These are phyloP conservation scores for Euproctis similis DNA, from an alignment of 2,888 invertebrate species.

Conservation along the genomic window DNA sequence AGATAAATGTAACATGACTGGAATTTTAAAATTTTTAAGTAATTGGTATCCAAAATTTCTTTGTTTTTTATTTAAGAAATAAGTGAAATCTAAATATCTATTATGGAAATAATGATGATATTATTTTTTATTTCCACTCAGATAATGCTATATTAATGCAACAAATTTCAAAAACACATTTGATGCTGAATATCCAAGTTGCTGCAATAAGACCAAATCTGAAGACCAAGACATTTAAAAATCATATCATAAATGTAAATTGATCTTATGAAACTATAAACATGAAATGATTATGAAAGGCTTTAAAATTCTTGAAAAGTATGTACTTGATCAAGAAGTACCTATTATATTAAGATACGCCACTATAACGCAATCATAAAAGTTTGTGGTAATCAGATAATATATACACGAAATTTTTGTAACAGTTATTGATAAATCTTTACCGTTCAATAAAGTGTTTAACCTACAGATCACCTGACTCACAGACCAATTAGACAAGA, in stretches of 20 bases:
- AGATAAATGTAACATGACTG: conserved; percentile 13
- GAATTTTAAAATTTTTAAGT: not conserved
- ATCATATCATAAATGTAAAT: too few species aligned
- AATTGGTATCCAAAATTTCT: not conserved
- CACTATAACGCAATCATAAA: conserved; percentile 63
- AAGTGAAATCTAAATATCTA: too few species aligned
- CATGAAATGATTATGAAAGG: conserved; percentile 65
- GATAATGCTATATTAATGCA: too few species aligned
- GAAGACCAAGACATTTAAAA: too few species aligned
- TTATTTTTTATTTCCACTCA: too few species aligned
- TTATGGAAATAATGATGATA: too few species aligned
- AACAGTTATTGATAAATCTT: conserved; percentile 61
- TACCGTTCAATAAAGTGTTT: conserved; percentile 50
- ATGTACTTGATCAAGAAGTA: conserved; percentile 63
- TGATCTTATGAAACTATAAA: conserved; percentile 21
- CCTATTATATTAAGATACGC: conserved; percentile 72
- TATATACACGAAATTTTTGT: conserved; percentile 38
- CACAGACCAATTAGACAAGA: too few species aligned
- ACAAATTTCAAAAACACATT: too few species aligned
- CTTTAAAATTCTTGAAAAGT: conserved; percentile 39
- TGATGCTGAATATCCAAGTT: too few species aligned
- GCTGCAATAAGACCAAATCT: too few species aligned
- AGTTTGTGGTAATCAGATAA: conserved; percentile 44
- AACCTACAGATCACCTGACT: too few species aligned
- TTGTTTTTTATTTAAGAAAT: too few species aligned